A percentile compares a stretch with the other conserved stretches of the same genome.
phyloP scores from a whole-genome alignment of 2,888 invertebrate genomes.

The Nasonovia ribisnigri region DNA sequence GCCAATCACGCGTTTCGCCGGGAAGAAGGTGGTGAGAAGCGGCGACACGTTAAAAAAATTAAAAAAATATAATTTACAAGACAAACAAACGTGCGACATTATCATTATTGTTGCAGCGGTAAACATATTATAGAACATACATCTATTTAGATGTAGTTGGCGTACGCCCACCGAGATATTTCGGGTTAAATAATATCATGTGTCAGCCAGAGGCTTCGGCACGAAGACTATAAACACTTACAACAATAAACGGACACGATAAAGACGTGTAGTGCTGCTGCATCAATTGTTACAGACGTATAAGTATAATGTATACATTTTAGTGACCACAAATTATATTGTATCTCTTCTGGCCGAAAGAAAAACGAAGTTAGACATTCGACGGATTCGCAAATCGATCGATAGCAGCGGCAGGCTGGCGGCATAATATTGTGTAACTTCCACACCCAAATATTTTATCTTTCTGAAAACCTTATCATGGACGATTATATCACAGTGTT shows the following conservation, averaged over 20 bases:
- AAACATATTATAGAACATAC: background rate
- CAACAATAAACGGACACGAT: background rate
- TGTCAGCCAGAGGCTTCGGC: background rate
- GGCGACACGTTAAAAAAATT: background rate
- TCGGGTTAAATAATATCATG: background rate
- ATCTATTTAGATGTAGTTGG: background rate
- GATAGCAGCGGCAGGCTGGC: background rate
- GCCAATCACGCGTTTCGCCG: conserved; percentile 9
- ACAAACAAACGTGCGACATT: background rate
- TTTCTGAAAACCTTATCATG: background rate
- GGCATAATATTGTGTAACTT: background rate
- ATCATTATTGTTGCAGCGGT: background rate
- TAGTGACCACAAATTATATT: background rate
- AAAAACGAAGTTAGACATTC: background rate
- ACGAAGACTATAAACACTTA: background rate
- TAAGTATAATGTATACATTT: background rate
- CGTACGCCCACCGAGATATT: background rate
- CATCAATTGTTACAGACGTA: background rate
- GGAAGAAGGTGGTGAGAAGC: background rate
- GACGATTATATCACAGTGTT: background rate
- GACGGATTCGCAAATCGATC: conserved; percentile 8
- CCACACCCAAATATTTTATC: background rate
- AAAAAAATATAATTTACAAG: background rate
- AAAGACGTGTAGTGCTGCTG: background rate
- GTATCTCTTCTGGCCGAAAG: background rate